A percentile compares a stretch with the other conserved stretches of the same genome.
Conservation (phyloP, 2,113 vertebrate species). For the Hippocampus mohnikei region DNA sequence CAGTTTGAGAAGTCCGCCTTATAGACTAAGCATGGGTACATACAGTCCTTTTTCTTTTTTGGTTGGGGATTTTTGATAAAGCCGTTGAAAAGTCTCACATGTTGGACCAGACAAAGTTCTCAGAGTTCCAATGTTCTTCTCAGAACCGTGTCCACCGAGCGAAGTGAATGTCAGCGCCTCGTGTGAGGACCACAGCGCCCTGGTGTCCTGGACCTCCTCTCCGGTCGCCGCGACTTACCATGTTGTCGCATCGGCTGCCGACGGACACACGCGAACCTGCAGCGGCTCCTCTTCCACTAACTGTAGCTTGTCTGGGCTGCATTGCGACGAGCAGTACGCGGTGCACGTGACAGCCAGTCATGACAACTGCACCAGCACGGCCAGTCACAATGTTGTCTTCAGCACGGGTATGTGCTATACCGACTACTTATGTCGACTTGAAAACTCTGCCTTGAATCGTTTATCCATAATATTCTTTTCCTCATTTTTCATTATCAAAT, state of each 20-base stretch:
- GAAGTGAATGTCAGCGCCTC: conserved; percentile 25
- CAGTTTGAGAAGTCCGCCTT: conserved; percentile 59
- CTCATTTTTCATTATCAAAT: too few species aligned
- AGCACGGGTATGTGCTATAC: conserved; percentile 48
- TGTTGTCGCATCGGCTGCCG: conserved; percentile 26
- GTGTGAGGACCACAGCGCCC: conserved; percentile 44
- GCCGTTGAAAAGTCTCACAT: background rate
- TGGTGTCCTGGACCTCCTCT: conserved; percentile 62
- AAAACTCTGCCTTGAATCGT: too few species aligned
- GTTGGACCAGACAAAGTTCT: background rate
- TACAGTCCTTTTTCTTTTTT: background rate
- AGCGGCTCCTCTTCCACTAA: conserved; percentile 40
- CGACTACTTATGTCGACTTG: too few species aligned
- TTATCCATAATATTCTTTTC: too few species aligned
- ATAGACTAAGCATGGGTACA: conserved; percentile 68
- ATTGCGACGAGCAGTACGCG: conserved; percentile 60
- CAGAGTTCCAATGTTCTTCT: background rate
- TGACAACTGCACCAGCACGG: conserved; percentile 60
- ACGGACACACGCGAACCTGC: conserved; percentile 47
- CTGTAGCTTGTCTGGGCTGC: conserved; percentile 58
- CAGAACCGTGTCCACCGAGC: conserved; percentile 63
- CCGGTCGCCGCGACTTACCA: conserved; percentile 54
- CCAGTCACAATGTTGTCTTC: conserved; percentile 46
- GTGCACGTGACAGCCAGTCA: conserved; percentile 54
- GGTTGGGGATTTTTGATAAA: background rate